phyloP scores from a whole-genome alignment of 2,888 invertebrate genomes.

The Ornithoptera priamus region DNA sequence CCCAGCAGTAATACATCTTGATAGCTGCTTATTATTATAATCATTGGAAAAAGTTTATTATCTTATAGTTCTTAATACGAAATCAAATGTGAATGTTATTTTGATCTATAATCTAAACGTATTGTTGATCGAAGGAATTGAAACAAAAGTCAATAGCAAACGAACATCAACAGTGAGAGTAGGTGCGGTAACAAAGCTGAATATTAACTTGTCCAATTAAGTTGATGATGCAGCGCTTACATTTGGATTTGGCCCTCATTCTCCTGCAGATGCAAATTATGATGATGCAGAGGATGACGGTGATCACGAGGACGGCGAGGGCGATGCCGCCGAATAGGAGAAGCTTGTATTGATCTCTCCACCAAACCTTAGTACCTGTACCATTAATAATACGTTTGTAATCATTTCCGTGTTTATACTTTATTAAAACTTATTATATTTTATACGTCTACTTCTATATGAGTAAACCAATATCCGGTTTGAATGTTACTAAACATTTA shows the following conservation, averaged over 20 bases:
- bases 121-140: not conserved
- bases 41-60: too few species aligned
- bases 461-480: too few species aligned
- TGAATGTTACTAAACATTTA: too few species aligned
- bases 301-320: constrained; percentile 67
- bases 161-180: not conserved
- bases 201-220: not conserved
- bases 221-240: constrained; percentile 78
- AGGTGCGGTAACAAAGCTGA: not conserved
- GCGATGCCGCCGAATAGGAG: constrained; percentile 84
- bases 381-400: not conserved
- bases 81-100: too few species aligned
- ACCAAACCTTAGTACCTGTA: constrained; percentile 89
- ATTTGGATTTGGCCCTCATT: constrained; percentile 89
- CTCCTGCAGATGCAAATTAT: constrained; percentile 92
- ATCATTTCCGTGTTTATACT: not conserved
- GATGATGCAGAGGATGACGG: constrained; percentile 90
- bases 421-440: too few species aligned
- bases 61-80: too few species aligned
- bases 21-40: too few species aligned
- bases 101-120: not conserved
- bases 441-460: too few species aligned
- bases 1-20: too few species aligned
- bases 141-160: constrained; percentile 2
- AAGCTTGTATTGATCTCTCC: constrained; percentile 89